Evolutionary conservation across 2,113 vertebrate genomes (phyloP).

Genomic region (Gymnorhina tibicen): DNA sequence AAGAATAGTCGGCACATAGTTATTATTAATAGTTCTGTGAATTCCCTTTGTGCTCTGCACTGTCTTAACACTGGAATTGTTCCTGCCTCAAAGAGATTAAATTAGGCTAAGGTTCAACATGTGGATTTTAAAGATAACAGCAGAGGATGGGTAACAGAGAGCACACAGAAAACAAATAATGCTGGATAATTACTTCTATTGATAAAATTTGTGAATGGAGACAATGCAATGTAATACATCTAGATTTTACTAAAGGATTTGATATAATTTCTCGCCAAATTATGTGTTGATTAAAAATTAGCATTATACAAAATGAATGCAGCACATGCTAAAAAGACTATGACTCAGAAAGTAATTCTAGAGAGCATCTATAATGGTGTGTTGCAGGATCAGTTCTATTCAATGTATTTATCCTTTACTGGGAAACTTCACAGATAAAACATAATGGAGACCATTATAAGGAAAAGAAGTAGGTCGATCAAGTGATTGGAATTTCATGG

Average conservation of each 20-base stretch:
- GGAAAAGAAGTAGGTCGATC: neutral
- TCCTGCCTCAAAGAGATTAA: constrained; percentile 43
- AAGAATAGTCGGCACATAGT: neutral
- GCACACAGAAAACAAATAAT: constrained; percentile 35
- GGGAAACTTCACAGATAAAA: neutral
- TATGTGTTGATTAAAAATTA: constrained; percentile 55
- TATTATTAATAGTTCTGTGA: constrained; percentile 19
- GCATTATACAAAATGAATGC: constrained; percentile 42
- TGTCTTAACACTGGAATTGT: constrained; percentile 6
- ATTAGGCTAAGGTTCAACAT: constrained; percentile 44
- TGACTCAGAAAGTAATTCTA: constrained; percentile 40
- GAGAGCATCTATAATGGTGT: neutral
- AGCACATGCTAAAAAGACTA: neutral
- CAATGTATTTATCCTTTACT: neutral
- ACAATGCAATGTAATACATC: constrained; percentile 17
- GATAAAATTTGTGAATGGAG: constrained; percentile 24
- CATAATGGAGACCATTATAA: neutral
- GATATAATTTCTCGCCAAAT: constrained; percentile 27
- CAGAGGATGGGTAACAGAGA: neutral
- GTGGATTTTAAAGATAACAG: constrained; percentile 44
- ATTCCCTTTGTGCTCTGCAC: neutral
- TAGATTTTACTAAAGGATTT: constrained; percentile 18
- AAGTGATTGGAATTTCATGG: neutral
- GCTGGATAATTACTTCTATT: constrained; percentile 38
- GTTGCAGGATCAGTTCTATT: neutral